Percentiles rank a stretch among this genome's conserved stretches.
These are phyloP conservation scores for Phortica magna DNA, from an alignment of 2,888 invertebrate species.

Conservation along the genomic window DNA sequence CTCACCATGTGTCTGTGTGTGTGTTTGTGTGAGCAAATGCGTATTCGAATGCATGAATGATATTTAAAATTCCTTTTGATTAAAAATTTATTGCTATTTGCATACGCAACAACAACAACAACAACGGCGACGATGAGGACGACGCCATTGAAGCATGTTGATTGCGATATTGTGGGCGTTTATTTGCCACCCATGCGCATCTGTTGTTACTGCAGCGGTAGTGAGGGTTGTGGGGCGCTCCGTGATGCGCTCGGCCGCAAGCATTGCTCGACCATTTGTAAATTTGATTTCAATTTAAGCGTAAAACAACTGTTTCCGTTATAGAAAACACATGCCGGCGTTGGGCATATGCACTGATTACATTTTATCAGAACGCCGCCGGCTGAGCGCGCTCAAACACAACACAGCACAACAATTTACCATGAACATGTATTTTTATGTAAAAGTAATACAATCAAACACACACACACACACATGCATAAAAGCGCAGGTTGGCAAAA, in stretches of 20 bases:
- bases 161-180: neutral
- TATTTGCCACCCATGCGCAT: neutral
- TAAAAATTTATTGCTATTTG: conserved; percentile 68
- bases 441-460: neutral
- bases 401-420: neutral
- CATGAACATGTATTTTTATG: neutral
- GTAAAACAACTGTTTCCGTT: conserved; percentile 25
- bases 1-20: neutral
- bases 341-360: neutral
- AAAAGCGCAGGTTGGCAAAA: neutral
- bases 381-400: conserved; percentile 14
- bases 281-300: conserved; percentile 27
- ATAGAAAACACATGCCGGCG: neutral
- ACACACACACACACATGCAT: neutral
- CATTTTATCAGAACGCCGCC: conserved; percentile 13
- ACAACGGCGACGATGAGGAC: neutral
- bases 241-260: neutral
- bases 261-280: conserved; percentile 12
- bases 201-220: no score
- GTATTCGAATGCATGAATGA: neutral
- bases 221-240: no score
- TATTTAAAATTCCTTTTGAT: conserved; percentile 56
- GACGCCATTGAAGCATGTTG: neutral
- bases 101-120: conserved; percentile 16
- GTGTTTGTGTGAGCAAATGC: neutral